A percentile compares a stretch with the other conserved stretches of the same genome.
phyloP scores from a whole-genome alignment of 64 coral and sea anemone genomes.

The Porites australiensis region DNA sequence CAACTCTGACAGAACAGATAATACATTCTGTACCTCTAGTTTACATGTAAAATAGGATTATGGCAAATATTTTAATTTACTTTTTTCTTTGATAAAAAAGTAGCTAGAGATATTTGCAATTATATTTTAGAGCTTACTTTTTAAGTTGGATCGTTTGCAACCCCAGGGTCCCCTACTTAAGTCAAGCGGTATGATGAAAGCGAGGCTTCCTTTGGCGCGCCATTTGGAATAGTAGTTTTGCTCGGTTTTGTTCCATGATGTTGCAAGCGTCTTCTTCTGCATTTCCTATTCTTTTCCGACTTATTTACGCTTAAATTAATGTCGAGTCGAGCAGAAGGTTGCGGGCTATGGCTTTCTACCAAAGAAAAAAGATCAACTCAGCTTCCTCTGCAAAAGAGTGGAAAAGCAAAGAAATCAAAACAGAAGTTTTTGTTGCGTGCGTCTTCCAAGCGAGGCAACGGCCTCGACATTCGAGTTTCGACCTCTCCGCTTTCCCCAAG shows the following conservation, averaged over 20 bases:
- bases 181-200: not conserved
- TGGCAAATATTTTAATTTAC: no score
- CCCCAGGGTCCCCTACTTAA: not conserved
- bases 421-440: not conserved
- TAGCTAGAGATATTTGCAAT: no score
- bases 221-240: constrained; percentile 47
- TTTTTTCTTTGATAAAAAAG: no score
- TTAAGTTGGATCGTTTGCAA: not conserved
- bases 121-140: no score
- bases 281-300: not conserved
- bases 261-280: not conserved
- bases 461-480: not conserved
- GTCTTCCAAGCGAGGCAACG: not conserved
- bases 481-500: constrained; percentile 27
- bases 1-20: no score
- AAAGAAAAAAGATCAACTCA: constrained; percentile 40
- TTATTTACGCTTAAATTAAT: not conserved
- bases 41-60: no score
- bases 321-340: constrained; percentile 65
- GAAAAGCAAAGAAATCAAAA: not conserved
- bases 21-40: no score
- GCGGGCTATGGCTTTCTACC: constrained; percentile 79
- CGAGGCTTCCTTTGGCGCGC: constrained; percentile 59
- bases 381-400: not conserved
- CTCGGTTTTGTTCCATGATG: not conserved